Percentiles rank a stretch among this genome's conserved stretches.
Evolutionary conservation across 1,140 invertebrate species (phyloP).

Genomic region (Anastatus disparis): DNA sequence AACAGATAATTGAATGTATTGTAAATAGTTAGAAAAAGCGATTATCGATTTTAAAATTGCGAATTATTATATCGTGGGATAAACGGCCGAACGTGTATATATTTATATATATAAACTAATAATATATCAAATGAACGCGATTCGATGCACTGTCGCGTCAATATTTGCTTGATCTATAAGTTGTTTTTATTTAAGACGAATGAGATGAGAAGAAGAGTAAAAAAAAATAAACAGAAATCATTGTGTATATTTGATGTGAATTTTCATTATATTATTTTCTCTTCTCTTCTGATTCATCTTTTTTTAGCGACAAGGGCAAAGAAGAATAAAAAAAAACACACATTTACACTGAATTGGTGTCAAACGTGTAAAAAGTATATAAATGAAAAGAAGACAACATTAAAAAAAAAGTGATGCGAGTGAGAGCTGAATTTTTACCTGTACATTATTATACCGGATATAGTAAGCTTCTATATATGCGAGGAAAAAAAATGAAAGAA

Average conservation of each 20-base stretch:
- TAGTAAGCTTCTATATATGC: not conserved
- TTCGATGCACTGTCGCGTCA: too few species aligned
- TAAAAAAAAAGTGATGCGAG: not conserved
- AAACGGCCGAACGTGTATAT: conserved; percentile 7
- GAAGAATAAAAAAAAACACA: too few species aligned
- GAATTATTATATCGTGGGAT: conserved; percentile 9
- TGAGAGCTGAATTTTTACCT: conserved; percentile 13
- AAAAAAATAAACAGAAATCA: conserved; percentile 1
- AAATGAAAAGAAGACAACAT: not conserved
- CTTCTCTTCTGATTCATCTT: not conserved
- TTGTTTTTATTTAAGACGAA: not conserved
- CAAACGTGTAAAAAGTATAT: conserved; percentile 21
- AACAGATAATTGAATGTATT: conserved; percentile 49
- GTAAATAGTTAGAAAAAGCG: conserved; percentile 55
- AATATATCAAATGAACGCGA: not conserved
- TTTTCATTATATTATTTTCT: conserved; percentile 21
- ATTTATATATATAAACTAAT: not conserved
- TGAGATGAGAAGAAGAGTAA: not conserved
- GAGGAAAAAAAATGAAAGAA: not conserved
- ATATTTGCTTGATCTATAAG: too few species aligned
- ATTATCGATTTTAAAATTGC: conserved; percentile 18
- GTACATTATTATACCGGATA: conserved; percentile 20
- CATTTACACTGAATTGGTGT: conserved; percentile 2
- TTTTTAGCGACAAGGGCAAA: not conserved
- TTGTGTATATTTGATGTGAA: conserved; percentile 30